phyloP scores from a whole-genome alignment of 2,113 vertebrate genomes.

The Ceyx margarethae region DNA sequence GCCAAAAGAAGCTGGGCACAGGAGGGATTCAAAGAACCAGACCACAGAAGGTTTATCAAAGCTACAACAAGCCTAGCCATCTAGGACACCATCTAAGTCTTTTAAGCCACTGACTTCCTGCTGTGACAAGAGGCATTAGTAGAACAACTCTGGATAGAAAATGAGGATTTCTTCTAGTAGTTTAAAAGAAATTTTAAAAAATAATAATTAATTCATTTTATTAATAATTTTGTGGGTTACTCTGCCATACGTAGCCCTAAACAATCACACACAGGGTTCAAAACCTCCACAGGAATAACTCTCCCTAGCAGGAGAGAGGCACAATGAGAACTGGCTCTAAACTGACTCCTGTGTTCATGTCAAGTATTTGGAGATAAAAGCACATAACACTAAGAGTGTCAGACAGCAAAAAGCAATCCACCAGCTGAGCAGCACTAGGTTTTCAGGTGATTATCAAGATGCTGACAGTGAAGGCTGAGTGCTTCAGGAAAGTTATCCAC shows the following conservation, averaged over 20 bases:
- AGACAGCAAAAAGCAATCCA: background rate
- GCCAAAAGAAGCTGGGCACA: background rate
- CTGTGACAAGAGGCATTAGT: background rate
- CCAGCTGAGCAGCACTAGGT: background rate
- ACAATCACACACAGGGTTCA: fast-evolving
- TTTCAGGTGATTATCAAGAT: background rate
- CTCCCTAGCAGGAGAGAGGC: background rate
- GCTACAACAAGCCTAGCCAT: background rate
- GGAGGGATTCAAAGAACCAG: background rate
- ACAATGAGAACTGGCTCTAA: background rate
- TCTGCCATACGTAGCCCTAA: background rate
- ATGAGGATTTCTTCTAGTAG: background rate
- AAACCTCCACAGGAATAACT: background rate
- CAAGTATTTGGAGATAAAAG: background rate
- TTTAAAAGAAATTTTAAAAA: background rate
- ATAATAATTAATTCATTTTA: background rate
- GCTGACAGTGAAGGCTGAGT: background rate
- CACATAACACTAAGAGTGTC: background rate
- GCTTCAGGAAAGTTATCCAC: background rate
- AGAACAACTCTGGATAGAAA: background rate
- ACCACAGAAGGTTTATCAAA: background rate
- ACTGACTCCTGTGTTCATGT: background rate
- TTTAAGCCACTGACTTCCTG: background rate
- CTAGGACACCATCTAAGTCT: background rate
- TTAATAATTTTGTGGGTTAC: background rate